Percentiles rank a stretch among this genome's conserved stretches.
These are phyloP conservation scores for Synaphobranchus kaupii DNA, from an alignment of 2,797 vertebrate species.

Conservation along the genomic window DNA sequence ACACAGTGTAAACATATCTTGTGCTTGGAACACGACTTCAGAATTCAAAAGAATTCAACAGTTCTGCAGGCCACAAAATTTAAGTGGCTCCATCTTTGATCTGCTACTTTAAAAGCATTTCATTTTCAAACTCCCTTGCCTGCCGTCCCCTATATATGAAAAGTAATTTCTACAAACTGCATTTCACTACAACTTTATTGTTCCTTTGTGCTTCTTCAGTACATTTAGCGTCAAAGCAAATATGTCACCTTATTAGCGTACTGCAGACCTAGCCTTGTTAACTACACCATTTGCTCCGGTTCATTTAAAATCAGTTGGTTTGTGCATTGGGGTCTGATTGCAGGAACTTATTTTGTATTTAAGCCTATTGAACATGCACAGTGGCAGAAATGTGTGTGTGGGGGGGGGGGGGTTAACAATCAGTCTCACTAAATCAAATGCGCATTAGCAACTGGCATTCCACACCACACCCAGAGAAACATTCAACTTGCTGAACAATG, in stretches of 20 bases:
- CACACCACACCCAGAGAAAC: background rate
- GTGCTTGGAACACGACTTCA: background rate
- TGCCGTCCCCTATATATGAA: conserved; percentile 9
- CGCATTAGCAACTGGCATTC: background rate
- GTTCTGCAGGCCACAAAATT: background rate
- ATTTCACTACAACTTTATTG: conserved; percentile 14
- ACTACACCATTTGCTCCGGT: background rate
- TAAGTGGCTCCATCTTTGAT: conserved; percentile 15
- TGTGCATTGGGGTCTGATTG: conserved; percentile 16
- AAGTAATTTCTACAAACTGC: background rate
- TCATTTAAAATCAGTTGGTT: conserved; percentile 24
- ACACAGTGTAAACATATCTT: background rate
- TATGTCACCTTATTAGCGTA: background rate
- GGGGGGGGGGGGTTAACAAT: background rate
- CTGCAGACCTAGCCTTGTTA: background rate
- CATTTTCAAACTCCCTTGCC: conserved; percentile 2
- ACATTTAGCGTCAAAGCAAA: background rate
- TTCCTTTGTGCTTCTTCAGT: conserved; percentile 3
- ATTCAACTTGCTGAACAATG: conserved; percentile 20
- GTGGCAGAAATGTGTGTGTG: background rate
- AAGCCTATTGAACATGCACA: background rate
- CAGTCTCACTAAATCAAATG: background rate
- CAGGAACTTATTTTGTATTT: conserved; percentile 4
- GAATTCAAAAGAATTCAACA: background rate
- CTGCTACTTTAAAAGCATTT: conserved; percentile 6